Percentiles rank a stretch among this genome's conserved stretches.
Conservation (phyloP, 2,797 vertebrate genomes). For the Labroides dimidiatus region DNA sequence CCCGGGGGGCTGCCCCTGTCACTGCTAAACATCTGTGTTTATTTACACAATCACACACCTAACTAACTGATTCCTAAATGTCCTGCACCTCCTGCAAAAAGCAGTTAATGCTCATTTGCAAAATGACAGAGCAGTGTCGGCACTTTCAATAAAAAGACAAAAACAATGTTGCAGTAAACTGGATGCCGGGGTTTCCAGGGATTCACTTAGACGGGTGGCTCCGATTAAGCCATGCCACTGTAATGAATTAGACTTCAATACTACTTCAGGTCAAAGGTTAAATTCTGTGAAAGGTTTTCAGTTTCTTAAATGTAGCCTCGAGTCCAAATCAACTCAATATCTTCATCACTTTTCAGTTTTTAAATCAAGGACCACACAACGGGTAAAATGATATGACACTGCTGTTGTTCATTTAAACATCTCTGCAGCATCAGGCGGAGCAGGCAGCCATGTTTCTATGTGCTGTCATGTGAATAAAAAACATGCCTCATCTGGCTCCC, state of each 20-base stretch:
- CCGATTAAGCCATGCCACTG: conserved; percentile 43
- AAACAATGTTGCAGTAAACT: conserved; percentile 71
- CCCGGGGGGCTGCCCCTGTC: conserved; percentile 75
- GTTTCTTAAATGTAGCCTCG: conserved; percentile 12
- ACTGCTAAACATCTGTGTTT: conserved; percentile 84
- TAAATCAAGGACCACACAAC: conserved; percentile 17
- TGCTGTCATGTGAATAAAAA: conserved; percentile 48
- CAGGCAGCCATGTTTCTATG: conserved; percentile 46
- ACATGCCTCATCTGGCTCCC: conserved; percentile 67
- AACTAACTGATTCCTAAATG: conserved; percentile 84
- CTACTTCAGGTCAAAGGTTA: conserved; percentile 39
- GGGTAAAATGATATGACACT: conserved; percentile 45
- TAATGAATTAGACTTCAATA: background rate
- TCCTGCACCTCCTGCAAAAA: conserved; percentile 58
- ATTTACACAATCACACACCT: conserved; percentile 86
- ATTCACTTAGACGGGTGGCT: conserved; percentile 51
- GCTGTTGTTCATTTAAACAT: conserved; percentile 35
- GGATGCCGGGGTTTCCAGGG: conserved; percentile 52
- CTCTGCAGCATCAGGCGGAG: conserved; percentile 51
- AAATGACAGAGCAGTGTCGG: conserved; percentile 72
- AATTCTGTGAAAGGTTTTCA: background rate
- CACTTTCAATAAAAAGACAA: conserved; percentile 61
- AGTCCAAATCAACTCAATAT: conserved; percentile 25
- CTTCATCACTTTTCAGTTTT: conserved; percentile 13
- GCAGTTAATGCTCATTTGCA: conserved; percentile 80